These are phyloP conservation scores for Sinelater perroti DNA, from an alignment of 2,888 invertebrate species.

Conservation along the genomic window DNA sequence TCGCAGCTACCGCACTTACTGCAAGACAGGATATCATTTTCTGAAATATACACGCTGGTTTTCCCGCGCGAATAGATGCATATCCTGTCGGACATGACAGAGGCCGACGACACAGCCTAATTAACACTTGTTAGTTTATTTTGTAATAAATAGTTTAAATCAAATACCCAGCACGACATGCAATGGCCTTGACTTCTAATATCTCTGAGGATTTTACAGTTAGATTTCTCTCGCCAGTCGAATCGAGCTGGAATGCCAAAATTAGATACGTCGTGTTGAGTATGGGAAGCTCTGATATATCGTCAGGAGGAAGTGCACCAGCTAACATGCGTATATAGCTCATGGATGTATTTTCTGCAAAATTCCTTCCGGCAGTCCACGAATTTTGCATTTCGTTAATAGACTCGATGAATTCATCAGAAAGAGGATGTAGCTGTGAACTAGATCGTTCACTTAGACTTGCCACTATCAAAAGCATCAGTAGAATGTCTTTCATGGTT, in stretches of 20 bases:
- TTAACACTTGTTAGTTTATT: too few species aligned
- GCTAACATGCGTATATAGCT: slow-evolving; percentile 72
- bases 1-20: slow-evolving; percentile 47
- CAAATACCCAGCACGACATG: slow-evolving; percentile 92
- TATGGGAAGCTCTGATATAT: slow-evolving; percentile 53
- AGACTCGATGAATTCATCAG: slow-evolving; percentile 74
- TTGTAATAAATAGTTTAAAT: too few species aligned
- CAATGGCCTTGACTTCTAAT: slow-evolving; percentile 89
- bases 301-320: slow-evolving; percentile 70
- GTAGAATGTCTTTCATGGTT: too few species aligned
- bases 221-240: slow-evolving; percentile 79
- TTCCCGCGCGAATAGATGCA: slow-evolving; percentile 83
- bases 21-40: slow-evolving; percentile 83
- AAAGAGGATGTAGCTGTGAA: slow-evolving; percentile 69
- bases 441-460: too few species aligned
- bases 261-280: slow-evolving; percentile 57
- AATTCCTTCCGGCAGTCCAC: slow-evolving; percentile 85
- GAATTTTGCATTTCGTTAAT: slow-evolving; percentile 74
- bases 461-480: too few species aligned
- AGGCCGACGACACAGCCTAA: too few species aligned
- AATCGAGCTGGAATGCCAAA: slow-evolving; percentile 76
- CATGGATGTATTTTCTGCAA: slow-evolving; percentile 67
- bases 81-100: slow-evolving; percentile 89
- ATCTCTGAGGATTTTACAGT: slow-evolving; percentile 85
- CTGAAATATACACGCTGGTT: slow-evolving; percentile 78